Percentiles rank a stretch among this genome's conserved stretches.
These are phyloP conservation scores for Tribolium freemani DNA, from an alignment of 2,888 invertebrate species.

Conservation along the genomic window DNA sequence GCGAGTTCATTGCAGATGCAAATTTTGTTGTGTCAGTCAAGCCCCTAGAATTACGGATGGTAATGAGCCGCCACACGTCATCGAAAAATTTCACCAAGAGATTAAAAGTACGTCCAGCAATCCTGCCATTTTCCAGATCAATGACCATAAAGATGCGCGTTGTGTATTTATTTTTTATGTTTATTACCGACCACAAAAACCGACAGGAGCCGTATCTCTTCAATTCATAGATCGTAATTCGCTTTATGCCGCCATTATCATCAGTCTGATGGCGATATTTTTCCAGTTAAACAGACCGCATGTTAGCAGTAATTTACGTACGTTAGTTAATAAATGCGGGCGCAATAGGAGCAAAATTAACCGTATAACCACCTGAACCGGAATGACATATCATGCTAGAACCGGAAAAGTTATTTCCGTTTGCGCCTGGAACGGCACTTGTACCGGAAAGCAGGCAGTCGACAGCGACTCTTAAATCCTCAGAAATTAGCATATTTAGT, in stretches of 20 bases:
- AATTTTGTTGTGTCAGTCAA: background rate
- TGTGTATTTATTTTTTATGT: constrained; percentile 39
- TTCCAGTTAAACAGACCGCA: constrained; percentile 30
- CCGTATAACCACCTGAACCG: constrained; percentile 50
- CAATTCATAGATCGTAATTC: constrained; percentile 40
- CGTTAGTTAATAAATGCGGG: constrained; percentile 24
- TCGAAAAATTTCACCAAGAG: background rate
- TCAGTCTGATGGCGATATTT: constrained; percentile 23
- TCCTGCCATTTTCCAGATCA: constrained; percentile 22
- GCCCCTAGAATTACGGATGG: background rate
- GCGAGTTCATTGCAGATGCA: background rate
- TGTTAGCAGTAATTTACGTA: constrained; percentile 13
- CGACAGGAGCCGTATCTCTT: constrained; percentile 31
- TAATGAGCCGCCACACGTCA: background rate
- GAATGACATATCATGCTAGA: constrained; percentile 50
- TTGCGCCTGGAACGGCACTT: constrained; percentile 50
- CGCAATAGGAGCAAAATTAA: constrained; percentile 44
- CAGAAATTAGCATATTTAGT: constrained; percentile 53
- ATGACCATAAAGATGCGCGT: constrained; percentile 29
- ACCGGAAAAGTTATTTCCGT: constrained; percentile 54
- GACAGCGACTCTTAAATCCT: constrained; percentile 52
- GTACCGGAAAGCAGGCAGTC: constrained; percentile 51
- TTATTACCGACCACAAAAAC: constrained; percentile 35
- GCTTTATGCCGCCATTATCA: constrained; percentile 29
- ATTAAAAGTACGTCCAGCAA: background rate